Evolutionary conservation across 2,888 invertebrate species (phyloP).

Genomic region (Tupiocoris notatus): DNA sequence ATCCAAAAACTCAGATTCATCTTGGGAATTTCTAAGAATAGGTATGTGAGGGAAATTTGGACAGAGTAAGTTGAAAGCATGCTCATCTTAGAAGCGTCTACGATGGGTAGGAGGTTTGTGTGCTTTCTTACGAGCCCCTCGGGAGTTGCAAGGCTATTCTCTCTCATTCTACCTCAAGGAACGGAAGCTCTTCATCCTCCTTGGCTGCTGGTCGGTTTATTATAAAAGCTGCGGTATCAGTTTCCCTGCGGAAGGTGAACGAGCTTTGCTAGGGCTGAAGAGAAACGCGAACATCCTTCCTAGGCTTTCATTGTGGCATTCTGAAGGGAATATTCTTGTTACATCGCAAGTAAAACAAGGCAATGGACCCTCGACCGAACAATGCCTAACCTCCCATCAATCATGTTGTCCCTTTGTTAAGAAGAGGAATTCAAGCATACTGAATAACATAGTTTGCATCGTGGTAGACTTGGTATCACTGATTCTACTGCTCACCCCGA

Average conservation of each 20-base stretch:
- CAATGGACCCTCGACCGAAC: background rate
- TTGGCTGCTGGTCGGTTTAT: background rate
- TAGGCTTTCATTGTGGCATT: background rate
- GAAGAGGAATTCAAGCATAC: too few relatives aligned
- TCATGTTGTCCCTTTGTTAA: background rate
- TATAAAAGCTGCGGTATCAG: background rate
- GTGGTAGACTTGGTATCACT: too few relatives aligned
- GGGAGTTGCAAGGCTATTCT: background rate
- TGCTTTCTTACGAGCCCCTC: background rate
- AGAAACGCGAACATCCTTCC: background rate
- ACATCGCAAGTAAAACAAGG: background rate
- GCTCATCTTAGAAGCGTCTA: background rate
- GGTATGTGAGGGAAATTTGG: background rate
- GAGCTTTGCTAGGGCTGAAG: background rate
- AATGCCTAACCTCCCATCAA: background rate
- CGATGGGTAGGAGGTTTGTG: background rate
- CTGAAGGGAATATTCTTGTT: background rate
- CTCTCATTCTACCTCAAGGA: background rate
- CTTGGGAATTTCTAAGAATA: background rate
- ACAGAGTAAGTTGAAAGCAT: background rate
- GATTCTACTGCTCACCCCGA: too few relatives aligned
- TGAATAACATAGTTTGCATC: too few relatives aligned
- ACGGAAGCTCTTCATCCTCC: background rate
- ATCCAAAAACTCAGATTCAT: too few relatives aligned
- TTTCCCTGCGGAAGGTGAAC: background rate